Conservation (phyloP, 2,113 vertebrate genomes). For the Pyxicephalus adspersus region DNA sequence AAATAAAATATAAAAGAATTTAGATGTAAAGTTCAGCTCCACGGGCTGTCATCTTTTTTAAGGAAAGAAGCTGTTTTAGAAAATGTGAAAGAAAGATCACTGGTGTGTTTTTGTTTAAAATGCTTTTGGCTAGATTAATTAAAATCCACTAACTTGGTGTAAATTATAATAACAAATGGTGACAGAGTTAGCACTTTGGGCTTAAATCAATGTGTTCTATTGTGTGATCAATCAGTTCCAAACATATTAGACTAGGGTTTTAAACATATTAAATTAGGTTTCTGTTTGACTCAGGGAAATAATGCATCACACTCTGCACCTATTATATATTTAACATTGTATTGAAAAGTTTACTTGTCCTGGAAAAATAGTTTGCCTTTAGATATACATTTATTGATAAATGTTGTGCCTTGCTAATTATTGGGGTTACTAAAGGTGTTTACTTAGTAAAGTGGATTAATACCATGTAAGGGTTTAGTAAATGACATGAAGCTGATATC, state of each 20-base stretch:
- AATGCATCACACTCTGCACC: background rate
- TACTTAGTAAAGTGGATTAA: no score
- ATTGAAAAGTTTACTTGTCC: no score
- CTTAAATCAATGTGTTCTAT: conserved; percentile 26
- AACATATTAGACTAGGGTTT: conserved; percentile 10
- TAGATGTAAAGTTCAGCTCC: background rate
- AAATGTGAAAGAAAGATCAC: conserved; percentile 12
- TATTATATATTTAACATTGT: no score
- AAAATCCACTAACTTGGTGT: conserved; percentile 1
- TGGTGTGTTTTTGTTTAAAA: conserved; percentile 7
- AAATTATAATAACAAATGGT: conserved; percentile 20
- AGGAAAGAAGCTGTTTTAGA: conserved; percentile 1
- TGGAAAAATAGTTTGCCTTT: no score
- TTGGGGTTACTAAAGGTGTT: no score
- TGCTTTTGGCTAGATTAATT: conserved; percentile 3
- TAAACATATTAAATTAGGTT: conserved; percentile 26
- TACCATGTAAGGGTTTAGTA: no score
- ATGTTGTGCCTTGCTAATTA: no score
- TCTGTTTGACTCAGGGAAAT: background rate
- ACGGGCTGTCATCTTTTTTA: background rate
- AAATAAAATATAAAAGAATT: background rate
- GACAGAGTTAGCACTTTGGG: conserved; percentile 2
- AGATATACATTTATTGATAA: no score
- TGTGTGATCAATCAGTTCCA: conserved; percentile 14
- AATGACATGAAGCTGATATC: no score